Evolutionary conservation across 2,797 vertebrate species (phyloP).

Genomic region (Crenichthys baileyi): DNA sequence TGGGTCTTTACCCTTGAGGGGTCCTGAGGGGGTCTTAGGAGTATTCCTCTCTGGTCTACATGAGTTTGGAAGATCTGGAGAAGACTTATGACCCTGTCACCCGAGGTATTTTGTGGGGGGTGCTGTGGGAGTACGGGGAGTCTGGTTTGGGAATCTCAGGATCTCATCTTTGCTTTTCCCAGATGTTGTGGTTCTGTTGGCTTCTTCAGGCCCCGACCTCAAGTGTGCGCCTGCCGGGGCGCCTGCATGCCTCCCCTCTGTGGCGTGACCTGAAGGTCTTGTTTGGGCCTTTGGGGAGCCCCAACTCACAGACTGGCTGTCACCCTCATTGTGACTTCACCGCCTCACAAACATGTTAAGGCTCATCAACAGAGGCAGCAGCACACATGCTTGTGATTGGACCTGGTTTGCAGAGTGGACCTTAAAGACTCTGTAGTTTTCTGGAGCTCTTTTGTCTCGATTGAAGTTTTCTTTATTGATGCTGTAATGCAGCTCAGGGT

Average conservation of each 20-base stretch:
- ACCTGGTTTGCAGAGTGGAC: neutral
- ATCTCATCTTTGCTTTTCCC: too few relatives aligned
- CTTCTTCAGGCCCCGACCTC: too few relatives aligned
- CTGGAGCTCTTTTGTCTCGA: neutral
- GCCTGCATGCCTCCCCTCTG: slow-evolving; percentile 34
- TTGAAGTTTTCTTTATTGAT: neutral
- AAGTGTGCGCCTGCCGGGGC: slow-evolving; percentile 3
- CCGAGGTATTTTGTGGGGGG: too few relatives aligned
- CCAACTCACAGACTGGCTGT: neutral
- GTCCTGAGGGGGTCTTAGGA: too few relatives aligned
- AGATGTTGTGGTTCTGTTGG: too few relatives aligned
- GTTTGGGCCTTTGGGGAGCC: too few relatives aligned
- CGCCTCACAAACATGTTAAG: neutral
- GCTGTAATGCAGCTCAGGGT: neutral
- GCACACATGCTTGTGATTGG: neutral
- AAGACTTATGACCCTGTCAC: too few relatives aligned
- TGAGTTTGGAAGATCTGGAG: too few relatives aligned
- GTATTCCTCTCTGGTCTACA: too few relatives aligned
- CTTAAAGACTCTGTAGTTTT: neutral
- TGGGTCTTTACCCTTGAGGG: too few relatives aligned
- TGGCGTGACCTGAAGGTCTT: too few relatives aligned
- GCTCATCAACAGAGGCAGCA: neutral
- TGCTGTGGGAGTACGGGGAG: neutral
- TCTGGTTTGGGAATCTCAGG: too few relatives aligned
- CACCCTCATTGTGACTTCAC: neutral